Percentiles rank a stretch among this genome's conserved stretches.
Evolutionary conservation across 2,113 vertebrate species (phyloP).

Genomic region (Urocynchramus pylzowi): DNA sequence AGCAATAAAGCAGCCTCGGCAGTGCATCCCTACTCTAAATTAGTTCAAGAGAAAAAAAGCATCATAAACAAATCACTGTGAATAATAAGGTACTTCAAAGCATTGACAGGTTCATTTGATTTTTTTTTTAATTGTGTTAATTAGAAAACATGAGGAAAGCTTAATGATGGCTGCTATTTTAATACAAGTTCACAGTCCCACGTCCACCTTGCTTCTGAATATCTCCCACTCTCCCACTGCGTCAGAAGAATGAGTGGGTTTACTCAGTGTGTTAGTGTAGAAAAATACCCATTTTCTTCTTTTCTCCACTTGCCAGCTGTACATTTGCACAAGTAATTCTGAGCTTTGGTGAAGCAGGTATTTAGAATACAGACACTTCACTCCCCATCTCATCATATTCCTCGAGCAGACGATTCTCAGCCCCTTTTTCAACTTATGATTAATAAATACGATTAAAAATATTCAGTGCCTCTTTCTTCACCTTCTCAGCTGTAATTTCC

Average conservation of each 20-base stretch:
- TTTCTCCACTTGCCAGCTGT: background rate
- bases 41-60: background rate
- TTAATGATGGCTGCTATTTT: background rate
- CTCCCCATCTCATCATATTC: background rate
- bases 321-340: background rate
- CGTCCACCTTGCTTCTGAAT: background rate
- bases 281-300: constrained; percentile 17
- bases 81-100: constrained; percentile 2
- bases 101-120: background rate
- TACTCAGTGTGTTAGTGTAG: background rate
- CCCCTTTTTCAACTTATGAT: background rate
- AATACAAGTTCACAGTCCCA: background rate
- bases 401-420: background rate
- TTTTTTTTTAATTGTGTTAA: background rate
- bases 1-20: background rate
- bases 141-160: background rate
- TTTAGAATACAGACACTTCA: background rate
- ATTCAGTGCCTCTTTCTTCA: background rate
- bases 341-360: background rate
- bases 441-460: constrained; percentile 16
- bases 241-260: background rate
- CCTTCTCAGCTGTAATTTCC: background rate
- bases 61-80: background rate
- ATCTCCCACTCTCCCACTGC: background rate
- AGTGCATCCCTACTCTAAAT: background rate